Conservation (phyloP, 2,113 vertebrate species). For the Anolis sagrei region DNA sequence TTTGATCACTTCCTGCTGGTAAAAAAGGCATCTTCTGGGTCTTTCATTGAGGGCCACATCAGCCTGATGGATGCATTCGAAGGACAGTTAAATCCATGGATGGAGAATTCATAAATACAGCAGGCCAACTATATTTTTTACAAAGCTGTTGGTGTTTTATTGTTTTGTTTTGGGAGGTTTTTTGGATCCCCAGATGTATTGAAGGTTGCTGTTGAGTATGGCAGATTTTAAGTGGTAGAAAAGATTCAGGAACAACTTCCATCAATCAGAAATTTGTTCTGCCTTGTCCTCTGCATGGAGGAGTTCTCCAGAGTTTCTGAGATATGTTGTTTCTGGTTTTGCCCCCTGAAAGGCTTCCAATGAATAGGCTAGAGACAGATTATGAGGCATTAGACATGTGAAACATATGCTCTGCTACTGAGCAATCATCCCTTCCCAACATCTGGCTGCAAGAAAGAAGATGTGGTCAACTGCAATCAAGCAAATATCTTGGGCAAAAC, state of each 20-base stretch:
- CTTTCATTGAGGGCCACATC: too few relatives aligned
- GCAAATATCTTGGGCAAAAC: background rate
- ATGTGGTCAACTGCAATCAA: background rate
- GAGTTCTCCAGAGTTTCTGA: background rate
- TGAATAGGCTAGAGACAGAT: background rate
- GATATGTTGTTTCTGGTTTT: background rate
- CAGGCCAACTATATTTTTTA: too few relatives aligned
- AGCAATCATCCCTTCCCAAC: background rate
- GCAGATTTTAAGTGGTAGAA: too few relatives aligned
- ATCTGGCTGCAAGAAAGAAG: background rate
- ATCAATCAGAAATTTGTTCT: background rate
- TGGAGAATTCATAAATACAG: too few relatives aligned
- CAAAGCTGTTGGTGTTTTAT: too few relatives aligned
- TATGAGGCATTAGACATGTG: background rate
- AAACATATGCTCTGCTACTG: background rate
- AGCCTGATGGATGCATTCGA: too few relatives aligned
- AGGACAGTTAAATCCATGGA: too few relatives aligned
- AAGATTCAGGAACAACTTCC: background rate
- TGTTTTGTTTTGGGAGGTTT: too few relatives aligned
- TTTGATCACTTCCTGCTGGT: too few relatives aligned
- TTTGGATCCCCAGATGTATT: too few relatives aligned
- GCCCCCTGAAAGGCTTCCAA: background rate
- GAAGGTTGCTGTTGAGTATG: too few relatives aligned
- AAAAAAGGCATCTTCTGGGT: too few relatives aligned
- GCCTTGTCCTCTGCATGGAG: background rate